Percentiles rank a stretch among this genome's conserved stretches.
Evolutionary conservation across 92 coral and sea anemone genomes (phyloP).

Genomic region (Epizoanthus scotinus): DNA sequence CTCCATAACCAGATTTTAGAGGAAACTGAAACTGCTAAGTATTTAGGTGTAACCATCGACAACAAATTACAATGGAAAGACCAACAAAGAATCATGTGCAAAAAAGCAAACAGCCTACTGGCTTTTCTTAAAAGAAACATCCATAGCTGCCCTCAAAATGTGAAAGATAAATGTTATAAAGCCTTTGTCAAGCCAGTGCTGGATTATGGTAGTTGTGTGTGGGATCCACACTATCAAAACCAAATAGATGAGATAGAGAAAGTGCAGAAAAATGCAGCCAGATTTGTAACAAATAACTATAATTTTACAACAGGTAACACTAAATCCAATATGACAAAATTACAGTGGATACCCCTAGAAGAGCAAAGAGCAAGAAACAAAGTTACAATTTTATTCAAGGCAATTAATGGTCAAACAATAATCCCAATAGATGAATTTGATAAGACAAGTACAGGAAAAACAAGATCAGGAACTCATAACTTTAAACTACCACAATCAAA

Average conservation of each 20-base stretch:
- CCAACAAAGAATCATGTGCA: constrained; percentile 26
- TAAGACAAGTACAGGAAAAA: background rate
- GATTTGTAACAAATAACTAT: constrained; percentile 4
- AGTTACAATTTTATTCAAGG: background rate
- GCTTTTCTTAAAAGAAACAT: constrained; percentile 6
- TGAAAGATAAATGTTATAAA: background rate
- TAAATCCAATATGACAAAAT: constrained; percentile 7
- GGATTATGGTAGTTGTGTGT: background rate
- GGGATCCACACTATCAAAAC: constrained; percentile 12
- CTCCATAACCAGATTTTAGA: constrained; percentile 18
- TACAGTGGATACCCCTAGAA: constrained; percentile 6
- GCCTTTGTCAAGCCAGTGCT: constrained; percentile 2
- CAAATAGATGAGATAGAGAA: constrained; percentile 1
- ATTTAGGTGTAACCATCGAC: constrained; percentile 21
- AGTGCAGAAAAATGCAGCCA: background rate
- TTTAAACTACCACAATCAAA: constrained; percentile 11
- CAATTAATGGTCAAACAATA: constrained; percentile 6
- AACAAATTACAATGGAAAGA: constrained; percentile 22
- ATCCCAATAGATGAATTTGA: constrained; percentile 3
- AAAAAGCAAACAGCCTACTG: constrained; percentile 13
- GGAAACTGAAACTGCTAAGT: constrained; percentile 23
- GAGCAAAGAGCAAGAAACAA: background rate
- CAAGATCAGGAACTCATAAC: constrained; percentile 17
- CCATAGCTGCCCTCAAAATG: constrained; percentile 1
- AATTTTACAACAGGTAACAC: background rate